Conservation (phyloP, 2,797 vertebrate genomes). For the Halcyon badia region DNA sequence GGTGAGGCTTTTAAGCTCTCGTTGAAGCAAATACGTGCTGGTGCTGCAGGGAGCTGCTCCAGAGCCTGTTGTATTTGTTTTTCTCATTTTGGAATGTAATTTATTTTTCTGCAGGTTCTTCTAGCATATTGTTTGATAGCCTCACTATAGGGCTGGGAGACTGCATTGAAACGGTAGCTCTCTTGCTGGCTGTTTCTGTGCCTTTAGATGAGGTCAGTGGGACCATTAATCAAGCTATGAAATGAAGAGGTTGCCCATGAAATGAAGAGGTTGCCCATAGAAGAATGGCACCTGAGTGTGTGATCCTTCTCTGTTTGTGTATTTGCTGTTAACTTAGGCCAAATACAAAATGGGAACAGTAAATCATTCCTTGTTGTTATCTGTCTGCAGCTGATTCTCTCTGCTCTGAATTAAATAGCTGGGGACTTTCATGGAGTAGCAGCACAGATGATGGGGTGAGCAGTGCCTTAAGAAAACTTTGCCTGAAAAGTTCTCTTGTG, state of each 20-base stretch:
- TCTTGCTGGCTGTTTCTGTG: background rate
- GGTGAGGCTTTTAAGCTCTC: background rate
- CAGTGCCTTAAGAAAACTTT: background rate
- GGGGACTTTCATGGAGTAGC: background rate
- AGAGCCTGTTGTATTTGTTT: background rate
- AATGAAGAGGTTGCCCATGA: background rate
- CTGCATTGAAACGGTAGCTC: background rate
- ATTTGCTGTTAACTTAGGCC: background rate
- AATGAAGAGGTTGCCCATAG: background rate
- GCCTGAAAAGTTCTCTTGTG: fast-evolving
- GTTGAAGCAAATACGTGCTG: background rate
- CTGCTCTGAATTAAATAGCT: background rate
- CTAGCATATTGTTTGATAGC: background rate
- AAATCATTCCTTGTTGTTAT: background rate
- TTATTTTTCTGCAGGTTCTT: background rate
- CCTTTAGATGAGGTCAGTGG: background rate
- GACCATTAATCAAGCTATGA: background rate
- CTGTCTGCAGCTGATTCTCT: background rate
- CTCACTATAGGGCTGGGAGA: background rate
- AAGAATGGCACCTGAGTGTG: background rate
- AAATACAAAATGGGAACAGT: background rate
- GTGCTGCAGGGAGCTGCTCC: background rate
- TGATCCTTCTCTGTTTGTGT: background rate
- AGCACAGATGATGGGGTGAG: background rate
- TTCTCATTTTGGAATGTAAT: background rate